phyloP scores from a whole-genome alignment of 2,797 vertebrate genomes.

The Vultur gryphus region DNA sequence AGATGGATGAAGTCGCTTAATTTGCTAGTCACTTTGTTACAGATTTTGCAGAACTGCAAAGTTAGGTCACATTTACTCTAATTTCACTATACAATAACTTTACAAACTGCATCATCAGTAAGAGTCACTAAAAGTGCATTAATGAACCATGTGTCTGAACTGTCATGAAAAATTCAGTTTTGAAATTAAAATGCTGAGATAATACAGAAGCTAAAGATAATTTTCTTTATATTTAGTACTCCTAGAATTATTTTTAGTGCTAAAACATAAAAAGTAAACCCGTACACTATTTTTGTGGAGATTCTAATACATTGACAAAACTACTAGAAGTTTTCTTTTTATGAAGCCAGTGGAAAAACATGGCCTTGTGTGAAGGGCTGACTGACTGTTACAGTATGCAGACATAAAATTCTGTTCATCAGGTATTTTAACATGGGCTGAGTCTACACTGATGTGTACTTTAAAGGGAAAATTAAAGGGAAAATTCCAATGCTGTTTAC shows the following conservation, averaged over 20 bases:
- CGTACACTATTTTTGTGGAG: not conserved
- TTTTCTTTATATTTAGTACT: not conserved
- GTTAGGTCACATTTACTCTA: slow-evolving; percentile 12
- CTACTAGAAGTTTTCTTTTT: not conserved
- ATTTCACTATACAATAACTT: slow-evolving; percentile 3
- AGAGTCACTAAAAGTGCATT: not conserved
- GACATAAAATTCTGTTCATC: not conserved
- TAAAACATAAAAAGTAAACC: not conserved
- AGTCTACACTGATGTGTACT: not conserved
- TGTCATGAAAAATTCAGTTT: not conserved
- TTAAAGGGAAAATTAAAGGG: not conserved
- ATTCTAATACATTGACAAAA: not conserved
- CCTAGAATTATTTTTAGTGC: not conserved
- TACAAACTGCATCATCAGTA: not conserved
- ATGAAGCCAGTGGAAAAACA: not conserved
- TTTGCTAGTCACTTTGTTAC: slow-evolving; percentile 42
- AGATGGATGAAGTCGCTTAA: slow-evolving; percentile 67
- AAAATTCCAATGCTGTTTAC: not conserved
- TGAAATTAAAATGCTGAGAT: not conserved
- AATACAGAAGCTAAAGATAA: not conserved
- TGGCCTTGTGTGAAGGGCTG: not conserved
- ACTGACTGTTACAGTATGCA: not conserved
- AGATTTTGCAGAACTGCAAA: slow-evolving; percentile 40
- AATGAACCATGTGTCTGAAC: not conserved
- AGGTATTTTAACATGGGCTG: not conserved